Base-by-base conservation (phyloP, 2,888 invertebrate genomes). In the Nomada ferruginata region DNA sequence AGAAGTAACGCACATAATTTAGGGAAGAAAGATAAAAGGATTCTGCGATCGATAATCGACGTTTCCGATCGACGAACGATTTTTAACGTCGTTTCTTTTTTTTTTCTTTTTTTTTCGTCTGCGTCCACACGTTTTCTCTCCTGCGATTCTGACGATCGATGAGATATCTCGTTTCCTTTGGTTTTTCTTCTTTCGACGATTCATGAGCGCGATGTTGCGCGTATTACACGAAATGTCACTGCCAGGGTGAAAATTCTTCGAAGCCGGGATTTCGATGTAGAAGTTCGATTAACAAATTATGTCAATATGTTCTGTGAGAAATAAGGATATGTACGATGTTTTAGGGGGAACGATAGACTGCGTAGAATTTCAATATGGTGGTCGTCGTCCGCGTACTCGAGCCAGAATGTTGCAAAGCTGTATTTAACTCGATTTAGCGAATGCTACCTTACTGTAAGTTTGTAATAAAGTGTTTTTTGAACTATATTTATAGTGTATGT, bases 1-100 rank as follows among this genome's bases (percentile, higher is more conserved):
- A 72, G 26, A 44, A 66, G 47, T 36, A 57, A 60, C 73, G 63
- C 64, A 50, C 68, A 76, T 69, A 50, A 44, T 42, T 71, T 75
- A 61, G 73, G 52, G 52, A 76, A 70, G 64, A 36, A 65, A 68
- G 68, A 52, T 57, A 70, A 52, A 52, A 66, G 55, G 42, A 53
- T 20, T 13, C 44, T 50, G 29, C 80, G 82, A 66, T 81, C 50
- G 76, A 72, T 68, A 82, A 75, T 75, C 82, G 82, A 36, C 60
- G 59, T 70, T 60, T 55, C 44, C 52, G 68, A 73, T 79, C 72
- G 61, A 11, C 23, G 63, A 69, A 65, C 64, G 52, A 23, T 11
- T 59, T 57, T 57, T 13, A 53, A 20, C n/a, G 52, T 53, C 55
- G 44, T 26, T 29, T 55, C 60, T 70, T 60, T 18, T 44, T 36